Percentiles rank a stretch among this genome's conserved stretches.
Conservation (phyloP, 2,113 vertebrate genomes). For the Myanophis thanlyinensis region DNA sequence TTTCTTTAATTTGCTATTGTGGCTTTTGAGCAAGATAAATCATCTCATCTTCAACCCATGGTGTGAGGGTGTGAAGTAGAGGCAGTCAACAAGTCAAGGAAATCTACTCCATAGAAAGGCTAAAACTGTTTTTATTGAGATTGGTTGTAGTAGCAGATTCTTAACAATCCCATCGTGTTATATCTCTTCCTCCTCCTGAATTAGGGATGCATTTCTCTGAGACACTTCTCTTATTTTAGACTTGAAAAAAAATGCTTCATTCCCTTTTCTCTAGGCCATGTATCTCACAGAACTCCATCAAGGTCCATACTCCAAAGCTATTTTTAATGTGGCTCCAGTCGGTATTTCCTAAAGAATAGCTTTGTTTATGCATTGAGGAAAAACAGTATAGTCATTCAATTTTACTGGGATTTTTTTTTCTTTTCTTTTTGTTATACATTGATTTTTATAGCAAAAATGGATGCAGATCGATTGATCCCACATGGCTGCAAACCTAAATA, state of each 20-base stretch:
- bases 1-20: conserved; percentile 56
- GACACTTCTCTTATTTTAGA: too few species aligned
- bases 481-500: neutral
- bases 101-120: neutral
- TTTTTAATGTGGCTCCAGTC: conserved; percentile 14
- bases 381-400: neutral
- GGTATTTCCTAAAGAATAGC: conserved; percentile 22
- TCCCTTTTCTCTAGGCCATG: too few species aligned
- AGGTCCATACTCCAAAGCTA: conserved; percentile 35
- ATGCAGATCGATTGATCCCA: neutral
- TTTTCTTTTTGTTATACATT: neutral
- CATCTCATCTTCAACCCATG: conserved; percentile 40
- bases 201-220: too few species aligned
- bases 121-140: neutral
- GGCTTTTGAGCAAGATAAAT: conserved; percentile 51
- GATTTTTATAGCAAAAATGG: neutral
- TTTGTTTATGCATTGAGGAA: neutral
- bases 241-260: conserved; percentile 45
- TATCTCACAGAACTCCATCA: too few species aligned
- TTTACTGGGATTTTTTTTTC: neutral
- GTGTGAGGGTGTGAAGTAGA: neutral
- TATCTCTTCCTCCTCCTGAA: neutral
- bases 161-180: neutral
- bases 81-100: neutral
- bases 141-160: neutral